A percentile compares a stretch with the other conserved stretches of the same genome.
Conservation (phyloP, 2,888 invertebrate species). For the Euclidia mi region DNA sequence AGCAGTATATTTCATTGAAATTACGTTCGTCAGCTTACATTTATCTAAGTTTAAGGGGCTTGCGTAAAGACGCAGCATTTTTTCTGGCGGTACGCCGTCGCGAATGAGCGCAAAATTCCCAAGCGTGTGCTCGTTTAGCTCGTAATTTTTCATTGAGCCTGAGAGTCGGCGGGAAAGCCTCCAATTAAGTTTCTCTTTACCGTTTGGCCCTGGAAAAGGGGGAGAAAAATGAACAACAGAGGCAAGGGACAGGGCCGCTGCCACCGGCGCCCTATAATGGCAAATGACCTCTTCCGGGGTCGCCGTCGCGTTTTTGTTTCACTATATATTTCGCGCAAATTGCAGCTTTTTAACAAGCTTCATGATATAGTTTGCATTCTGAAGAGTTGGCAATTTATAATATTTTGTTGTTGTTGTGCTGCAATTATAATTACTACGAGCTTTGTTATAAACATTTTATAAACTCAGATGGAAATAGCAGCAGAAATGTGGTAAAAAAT, state of each 20-base stretch:
- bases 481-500: too few species aligned
- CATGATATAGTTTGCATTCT: conserved; percentile 39
- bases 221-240: conserved; percentile 87
- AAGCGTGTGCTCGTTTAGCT: conserved; percentile 87
- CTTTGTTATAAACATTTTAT: too few species aligned
- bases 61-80: conserved; percentile 78
- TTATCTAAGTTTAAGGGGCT: conserved; percentile 78
- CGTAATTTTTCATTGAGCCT: conserved; percentile 90
- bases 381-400: background rate
- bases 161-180: conserved; percentile 86
- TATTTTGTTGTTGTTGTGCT: too few species aligned
- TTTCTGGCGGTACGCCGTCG: conserved; percentile 70
- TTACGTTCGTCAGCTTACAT: conserved; percentile 80
- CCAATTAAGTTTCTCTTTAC: conserved; percentile 90
- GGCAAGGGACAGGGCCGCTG: conserved; percentile 74
- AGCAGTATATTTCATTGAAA: conserved; percentile 78
- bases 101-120: conserved; percentile 85
- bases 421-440: background rate
- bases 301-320: conserved; percentile 58
- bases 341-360: conserved; percentile 53
- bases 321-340: conserved; percentile 54
- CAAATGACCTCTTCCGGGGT: conserved; percentile 69
- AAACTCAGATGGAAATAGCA: too few species aligned
- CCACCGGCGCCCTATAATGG: conserved; percentile 71
- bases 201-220: conserved; percentile 80